These are phyloP conservation scores for Anolis sagrei DNA, from an alignment of 2,113 vertebrate species.

Conservation along the genomic window DNA sequence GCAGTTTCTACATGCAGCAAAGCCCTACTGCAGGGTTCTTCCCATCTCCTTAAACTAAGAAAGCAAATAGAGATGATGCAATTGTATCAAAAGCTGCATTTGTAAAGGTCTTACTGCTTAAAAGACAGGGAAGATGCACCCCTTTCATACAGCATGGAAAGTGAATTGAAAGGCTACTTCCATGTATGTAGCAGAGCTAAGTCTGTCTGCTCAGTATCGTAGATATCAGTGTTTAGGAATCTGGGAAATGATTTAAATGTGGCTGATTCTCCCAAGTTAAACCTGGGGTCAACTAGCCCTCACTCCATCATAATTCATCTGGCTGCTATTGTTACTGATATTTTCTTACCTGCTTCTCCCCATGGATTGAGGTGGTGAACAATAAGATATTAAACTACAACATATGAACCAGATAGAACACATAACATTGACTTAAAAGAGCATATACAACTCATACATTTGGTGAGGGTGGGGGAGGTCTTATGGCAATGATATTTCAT, in stretches of 20 bases:
- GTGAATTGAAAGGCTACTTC: neutral
- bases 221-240: conserved; percentile 16
- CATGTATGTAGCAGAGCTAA: neutral
- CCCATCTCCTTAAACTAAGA: neutral
- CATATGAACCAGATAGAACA: too few relatives aligned
- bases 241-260: conserved; percentile 68
- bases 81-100: neutral
- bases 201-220: neutral
- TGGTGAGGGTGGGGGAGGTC: too few relatives aligned
- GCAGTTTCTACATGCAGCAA: neutral
- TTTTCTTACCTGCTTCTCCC: too few relatives aligned
- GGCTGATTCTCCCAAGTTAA: conserved; percentile 5
- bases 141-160: neutral
- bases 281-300: conserved; percentile 57
- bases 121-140: neutral
- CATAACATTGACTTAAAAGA: too few relatives aligned
- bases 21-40: neutral
- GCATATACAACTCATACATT: too few relatives aligned
- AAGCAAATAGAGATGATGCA: neutral
- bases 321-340: neutral
- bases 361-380: too few relatives aligned
- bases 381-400: too few relatives aligned
- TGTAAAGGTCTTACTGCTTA: neutral
- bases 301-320: conserved; percentile 66
- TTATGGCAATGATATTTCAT: conserved; percentile 74